phyloP scores from a whole-genome alignment of 2,888 invertebrate species.

The Chrysolina oricalcia region DNA sequence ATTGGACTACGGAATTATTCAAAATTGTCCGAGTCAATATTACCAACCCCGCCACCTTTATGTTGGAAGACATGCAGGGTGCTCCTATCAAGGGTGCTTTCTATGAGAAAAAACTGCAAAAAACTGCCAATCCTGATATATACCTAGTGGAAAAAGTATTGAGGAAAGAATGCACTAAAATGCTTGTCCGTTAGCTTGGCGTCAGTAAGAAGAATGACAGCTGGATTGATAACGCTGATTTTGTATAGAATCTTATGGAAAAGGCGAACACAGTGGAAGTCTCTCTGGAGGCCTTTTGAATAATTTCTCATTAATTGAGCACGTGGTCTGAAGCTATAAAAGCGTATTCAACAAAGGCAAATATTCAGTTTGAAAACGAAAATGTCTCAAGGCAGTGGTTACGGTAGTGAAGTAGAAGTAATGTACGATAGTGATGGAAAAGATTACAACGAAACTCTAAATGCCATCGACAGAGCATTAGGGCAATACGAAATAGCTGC shows the following conservation, averaged over 20 bases:
- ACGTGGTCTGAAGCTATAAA: background rate
- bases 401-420: background rate
- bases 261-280: background rate
- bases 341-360: background rate
- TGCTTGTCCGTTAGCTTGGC: conserved; percentile 41
- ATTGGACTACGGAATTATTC: no score
- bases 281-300: background rate
- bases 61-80: no score
- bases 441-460: no score
- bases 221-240: no score
- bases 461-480: no score
- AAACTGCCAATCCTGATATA: conserved; percentile 54
- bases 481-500: no score
- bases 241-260: no score
- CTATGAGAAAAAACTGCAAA: conserved; percentile 59
- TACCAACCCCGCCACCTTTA: no score
- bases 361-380: no score
- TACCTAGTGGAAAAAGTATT: no score
- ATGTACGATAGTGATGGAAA: background rate
- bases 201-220: conserved; percentile 7
- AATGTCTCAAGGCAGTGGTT: background rate
- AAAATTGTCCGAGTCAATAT: no score
- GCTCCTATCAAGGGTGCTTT: conserved; percentile 60
- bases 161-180: conserved; percentile 21
- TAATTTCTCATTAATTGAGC: background rate